Evolutionary conservation across 2,797 vertebrate species (phyloP).

Genomic region (Hypotaenidia philippensis): DNA sequence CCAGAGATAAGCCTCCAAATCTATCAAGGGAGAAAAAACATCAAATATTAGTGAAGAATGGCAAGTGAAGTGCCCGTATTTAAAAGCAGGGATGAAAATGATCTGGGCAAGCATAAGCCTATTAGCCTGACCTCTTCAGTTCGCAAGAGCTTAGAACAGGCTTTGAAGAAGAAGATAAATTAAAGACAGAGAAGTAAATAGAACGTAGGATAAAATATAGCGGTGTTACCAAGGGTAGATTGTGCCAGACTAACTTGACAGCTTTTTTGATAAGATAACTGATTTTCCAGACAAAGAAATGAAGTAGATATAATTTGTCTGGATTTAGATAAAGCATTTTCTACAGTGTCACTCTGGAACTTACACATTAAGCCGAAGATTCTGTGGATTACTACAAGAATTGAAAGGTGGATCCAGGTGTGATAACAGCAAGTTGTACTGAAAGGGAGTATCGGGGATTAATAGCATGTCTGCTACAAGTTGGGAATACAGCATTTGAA

Average conservation of each 20-base stretch:
- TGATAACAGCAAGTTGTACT: not conserved
- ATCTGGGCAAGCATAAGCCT: constrained; percentile 27
- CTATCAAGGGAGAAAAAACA: constrained; percentile 30
- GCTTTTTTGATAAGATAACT: constrained; percentile 31
- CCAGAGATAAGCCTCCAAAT: constrained; percentile 49
- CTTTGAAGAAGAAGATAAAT: constrained; percentile 52
- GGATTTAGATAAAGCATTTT: constrained; percentile 36
- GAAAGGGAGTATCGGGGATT: not conserved
- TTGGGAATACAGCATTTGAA: not conserved
- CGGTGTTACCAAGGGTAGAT: not conserved
- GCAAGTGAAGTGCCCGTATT: constrained; percentile 12
- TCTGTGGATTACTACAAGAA: not conserved
- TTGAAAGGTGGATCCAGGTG: not conserved
- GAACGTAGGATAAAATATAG: constrained; percentile 13
- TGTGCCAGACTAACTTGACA: constrained; percentile 10
- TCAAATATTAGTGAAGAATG: constrained; percentile 27
- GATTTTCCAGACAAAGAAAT: constrained; percentile 49
- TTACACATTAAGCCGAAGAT: not conserved
- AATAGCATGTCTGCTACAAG: not conserved
- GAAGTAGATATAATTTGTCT: constrained; percentile 34
- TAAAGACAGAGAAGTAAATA: constrained; percentile 40
- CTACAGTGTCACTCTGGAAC: not conserved
- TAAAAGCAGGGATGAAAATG: constrained; percentile 29
- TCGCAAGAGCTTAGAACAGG: constrained; percentile 5
- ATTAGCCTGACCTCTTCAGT: constrained; percentile 48